Percentiles rank a stretch among this genome's conserved stretches.
These are phyloP conservation scores for Nineta flava DNA, from an alignment of 2,888 invertebrate species.

Conservation along the genomic window DNA sequence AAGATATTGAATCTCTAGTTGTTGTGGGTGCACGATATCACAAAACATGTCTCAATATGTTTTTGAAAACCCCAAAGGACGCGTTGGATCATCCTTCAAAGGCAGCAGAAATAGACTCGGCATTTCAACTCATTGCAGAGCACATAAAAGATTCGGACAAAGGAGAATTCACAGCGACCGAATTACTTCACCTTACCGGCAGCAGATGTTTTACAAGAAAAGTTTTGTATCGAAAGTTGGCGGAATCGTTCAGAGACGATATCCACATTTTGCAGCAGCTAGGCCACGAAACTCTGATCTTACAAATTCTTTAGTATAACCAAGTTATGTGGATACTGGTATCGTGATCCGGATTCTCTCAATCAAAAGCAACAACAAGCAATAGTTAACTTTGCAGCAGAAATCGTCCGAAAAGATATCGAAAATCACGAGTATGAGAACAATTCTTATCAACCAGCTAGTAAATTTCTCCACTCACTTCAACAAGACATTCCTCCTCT, in stretches of 20 bases:
- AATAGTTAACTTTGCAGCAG: not conserved
- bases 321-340: not conserved
- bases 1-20: no score
- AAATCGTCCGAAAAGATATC: not conserved
- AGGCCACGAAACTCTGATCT: not conserved
- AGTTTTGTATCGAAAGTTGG: no score
- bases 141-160: no score
- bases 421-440: not conserved
- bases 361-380: not conserved
- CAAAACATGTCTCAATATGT: not conserved
- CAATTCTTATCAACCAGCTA: not conserved
- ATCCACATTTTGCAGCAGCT: not conserved
- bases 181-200: no score
- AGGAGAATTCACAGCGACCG: no score
- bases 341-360: not conserved
- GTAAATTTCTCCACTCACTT: not conserved
- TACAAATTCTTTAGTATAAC: not conserved
- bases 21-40: not conserved
- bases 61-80: not conserved
- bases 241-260: not conserved
- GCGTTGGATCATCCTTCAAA: no score
- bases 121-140: no score
- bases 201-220: no score
- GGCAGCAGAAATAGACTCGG: no score
- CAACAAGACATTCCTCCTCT: not conserved